Base-by-base conservation (phyloP, 2,888 invertebrate genomes). In the Tanypteryx hageni region DNA sequence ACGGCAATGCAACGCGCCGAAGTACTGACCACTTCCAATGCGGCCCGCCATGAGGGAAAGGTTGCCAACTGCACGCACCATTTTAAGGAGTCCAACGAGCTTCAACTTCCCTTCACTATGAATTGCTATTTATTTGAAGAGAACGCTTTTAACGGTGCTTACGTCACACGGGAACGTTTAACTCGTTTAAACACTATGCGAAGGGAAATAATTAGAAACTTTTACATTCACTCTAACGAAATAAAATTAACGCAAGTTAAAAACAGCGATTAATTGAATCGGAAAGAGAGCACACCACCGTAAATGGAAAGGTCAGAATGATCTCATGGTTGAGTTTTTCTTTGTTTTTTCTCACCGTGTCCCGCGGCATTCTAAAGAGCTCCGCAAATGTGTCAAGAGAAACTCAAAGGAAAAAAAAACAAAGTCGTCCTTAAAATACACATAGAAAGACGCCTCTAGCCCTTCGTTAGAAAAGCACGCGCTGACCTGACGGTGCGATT, bases 401-500 rank as follows among this genome's bases (percentile, higher is more conserved):
- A 76, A 76, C 76, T 27, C 76, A 44, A 44, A 76, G 76, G 76
- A 76, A 76, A 76, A 76, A 22, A 76, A 76, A 76, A 76, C 76
- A 76, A 76, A 76, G 76, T 22, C 76, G 76, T 22, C 22, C 76
- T 76, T 13, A 22, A 22, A 76, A 76, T 22, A 27, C 27, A 76
- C 11, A 22, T 27, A 76, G 22, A 11, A 22, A 76, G 76, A 22
- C 76, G 22, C 27, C 22, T 76, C 27, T 14, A 1, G 27, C 76
- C 22, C 22, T 10, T 0, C 13, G 18, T 44, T 44, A 44, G 44
- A 44, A 44, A 44, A 3, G 44, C 44, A 44, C 44, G 44, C 44
- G 44, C 5, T 44, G 44, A 44, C 44, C 44, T 44, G 5, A 44
- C 44, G 44, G 1, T 44, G 44, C 44, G 44, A 44, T 44, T 44